Base-by-base conservation (phyloP, 2,888 invertebrate species). In the Eubasilissa splendida region DNA sequence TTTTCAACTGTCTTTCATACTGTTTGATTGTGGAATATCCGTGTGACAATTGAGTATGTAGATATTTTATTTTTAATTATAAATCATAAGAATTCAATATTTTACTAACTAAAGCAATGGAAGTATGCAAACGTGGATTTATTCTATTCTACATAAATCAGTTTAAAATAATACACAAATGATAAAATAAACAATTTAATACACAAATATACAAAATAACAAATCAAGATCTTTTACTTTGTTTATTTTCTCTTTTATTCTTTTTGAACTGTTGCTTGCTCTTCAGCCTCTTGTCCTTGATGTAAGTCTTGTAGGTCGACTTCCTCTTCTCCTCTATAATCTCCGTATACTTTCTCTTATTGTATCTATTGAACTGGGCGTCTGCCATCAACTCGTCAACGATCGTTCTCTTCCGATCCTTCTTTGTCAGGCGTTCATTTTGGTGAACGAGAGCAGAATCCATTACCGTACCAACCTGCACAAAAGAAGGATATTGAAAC, bases 351-450 rank as follows among this genome's bases (percentile, higher is more conserved):
- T 95, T 95, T 85, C 93, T 93, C 86, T 96, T 96, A 85, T 95
- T 96, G 85, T 94, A 95, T 86, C 93, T 94, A 84, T 94, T 92
- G 87, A 97, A 96, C 84, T 96, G 94, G 0, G 96, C 95, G 90
- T 99, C 97, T 0, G 95, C 95, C 86, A 99, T 88, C 3, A 99
- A 91, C 86, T 99, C 99, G 84, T 99, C 98, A 0, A 99, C 98
- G 85, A 99, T 92, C 0, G 97, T 97, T 80, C 93, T 91, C 88
- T 97, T 98, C 50, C 97, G 92, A 85, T 97, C 93, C 86, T 96
- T 97, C 85, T 95, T 96, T 0, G 96, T 95, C 81, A 97, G 87
- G 71, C 98, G 92, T 80, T 95, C 94, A 85, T 92, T 94, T 85
- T 97, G 97, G 88, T 95, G 97, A 87, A 99, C 99, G 70, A 96